Base-by-base conservation (phyloP, 2,888 invertebrate species). In the Suillia variegata region DNA sequence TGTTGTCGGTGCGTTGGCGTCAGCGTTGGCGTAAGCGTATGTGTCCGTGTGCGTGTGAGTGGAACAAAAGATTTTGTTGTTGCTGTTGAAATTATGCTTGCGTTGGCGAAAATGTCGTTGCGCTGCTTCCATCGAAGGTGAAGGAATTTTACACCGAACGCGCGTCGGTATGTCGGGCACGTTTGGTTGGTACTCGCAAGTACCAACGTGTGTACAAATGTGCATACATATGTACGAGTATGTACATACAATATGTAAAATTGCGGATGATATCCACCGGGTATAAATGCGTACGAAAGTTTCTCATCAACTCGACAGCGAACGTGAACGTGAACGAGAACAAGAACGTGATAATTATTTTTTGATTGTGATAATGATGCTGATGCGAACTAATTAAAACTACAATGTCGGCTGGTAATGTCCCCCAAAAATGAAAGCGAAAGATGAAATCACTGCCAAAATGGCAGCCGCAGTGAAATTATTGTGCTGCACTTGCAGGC, bases 371-470 rank as follows among this genome's bases (percentile, higher is more conserved):
- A 55, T 55, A 49, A 55, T 55, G 48, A 55, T 31, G 31, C 17
- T 51, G 52, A 52, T 52, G 55, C 48, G 21, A 55, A 55, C 55
- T 55, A 49, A 55, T 55, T 55, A 21, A 48, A 49, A 49, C 33
- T 49, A 33, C 48, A 55, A 55, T 55, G 55, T 21, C 55, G 66
- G 68, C 70, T 69, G 70, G 66, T 60, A 65, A 68, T 61, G 53
- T 62, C 48, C 56, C 61, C 47, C 24, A 42, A 50, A 59, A 54
- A 48, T 55, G 55, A 48, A 55, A 55, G 55, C 55, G 55, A 55
- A 55, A 55, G 49, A 31, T 49, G 10, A 8, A 26, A 4, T 8
- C 6, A 38, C n/a, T 38, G 38, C 38, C 38, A n/a, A 38, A 38
- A 38, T 38, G 38, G 38, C 26, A n/a, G n/a, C n/a, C n/a, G n/a